Conservation (phyloP, 53 echinoderm and acorn worm species). For the Luidia sarsii region DNA sequence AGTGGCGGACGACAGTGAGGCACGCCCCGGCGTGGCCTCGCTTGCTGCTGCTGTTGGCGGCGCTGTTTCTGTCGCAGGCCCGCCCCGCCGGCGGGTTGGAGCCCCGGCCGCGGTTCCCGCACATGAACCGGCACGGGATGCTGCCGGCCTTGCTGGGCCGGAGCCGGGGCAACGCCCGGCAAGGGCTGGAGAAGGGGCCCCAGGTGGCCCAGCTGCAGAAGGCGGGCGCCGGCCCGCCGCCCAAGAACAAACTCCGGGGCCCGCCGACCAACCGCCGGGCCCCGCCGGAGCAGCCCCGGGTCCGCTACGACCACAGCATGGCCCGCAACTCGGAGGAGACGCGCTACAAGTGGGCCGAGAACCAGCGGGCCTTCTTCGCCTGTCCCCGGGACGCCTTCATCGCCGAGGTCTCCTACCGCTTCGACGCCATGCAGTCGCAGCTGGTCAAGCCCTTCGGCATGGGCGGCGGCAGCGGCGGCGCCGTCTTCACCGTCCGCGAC, state of each 20-base stretch:
- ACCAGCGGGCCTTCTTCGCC: constrained; percentile 89
- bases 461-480: constrained; percentile 52
- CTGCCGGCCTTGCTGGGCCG: constrained; percentile 73
- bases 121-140: constrained; percentile 74
- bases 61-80: too few species aligned
- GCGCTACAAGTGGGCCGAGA: constrained; percentile 94
- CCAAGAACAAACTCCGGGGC: constrained; percentile 1
- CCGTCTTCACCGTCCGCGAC: constrained; percentile 70
- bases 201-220: constrained; percentile 41
- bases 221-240: background rate
- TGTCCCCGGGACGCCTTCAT: constrained; percentile 93
- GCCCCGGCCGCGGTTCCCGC: constrained; percentile 58
- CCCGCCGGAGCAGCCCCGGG: constrained; percentile 87
- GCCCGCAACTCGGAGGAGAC: constrained; percentile 78
- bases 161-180: background rate
- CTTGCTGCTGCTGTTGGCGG: constrained; percentile 22
- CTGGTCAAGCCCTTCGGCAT: constrained; percentile 69
- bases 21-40: constrained; percentile 5
- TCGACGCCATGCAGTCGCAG: constrained; percentile 76
- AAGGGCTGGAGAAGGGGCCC: constrained; percentile 20
- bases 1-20: constrained; percentile 3
- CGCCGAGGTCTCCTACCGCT: constrained; percentile 77
- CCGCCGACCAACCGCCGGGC: constrained; percentile 29
- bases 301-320: constrained; percentile 80
- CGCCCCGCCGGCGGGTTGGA: constrained; percentile 22